phyloP scores from a whole-genome alignment of 1,140 invertebrate species.

The Drosophila melanogaster region Release_6_plus_ISO1_MT NT_037436.4:7091001-7091500 shows the following conservation, averaged over 20 bases:
- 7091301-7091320: conserved; percentile 27
- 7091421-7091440: not conserved
- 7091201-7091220: conserved; percentile 71
- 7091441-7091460: conserved; percentile 57
- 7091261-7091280: conserved; percentile 55
- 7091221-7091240: conserved; percentile 44
- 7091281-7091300: conserved; percentile 14
- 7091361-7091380: conserved; percentile 3
- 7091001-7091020: no score
- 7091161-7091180: conserved; percentile 21
- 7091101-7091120: conserved; percentile 38
- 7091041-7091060: not conserved
- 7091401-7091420: no score
- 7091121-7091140: conserved; percentile 42
- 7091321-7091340: conserved; percentile 65
- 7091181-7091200: conserved; percentile 65
- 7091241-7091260: conserved; percentile 24
- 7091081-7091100: conserved; percentile 18
- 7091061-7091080: conserved; percentile 26
- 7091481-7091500: conserved; percentile 54
- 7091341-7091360: conserved; percentile 58
- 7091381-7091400: not conserved
- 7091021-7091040: no score
- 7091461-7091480: conserved; percentile 48
- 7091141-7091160: conserved; percentile 24